These are phyloP conservation scores for Zenarchopterus dispar DNA, from an alignment of 2,797 vertebrate species.

Conservation along the genomic window DNA sequence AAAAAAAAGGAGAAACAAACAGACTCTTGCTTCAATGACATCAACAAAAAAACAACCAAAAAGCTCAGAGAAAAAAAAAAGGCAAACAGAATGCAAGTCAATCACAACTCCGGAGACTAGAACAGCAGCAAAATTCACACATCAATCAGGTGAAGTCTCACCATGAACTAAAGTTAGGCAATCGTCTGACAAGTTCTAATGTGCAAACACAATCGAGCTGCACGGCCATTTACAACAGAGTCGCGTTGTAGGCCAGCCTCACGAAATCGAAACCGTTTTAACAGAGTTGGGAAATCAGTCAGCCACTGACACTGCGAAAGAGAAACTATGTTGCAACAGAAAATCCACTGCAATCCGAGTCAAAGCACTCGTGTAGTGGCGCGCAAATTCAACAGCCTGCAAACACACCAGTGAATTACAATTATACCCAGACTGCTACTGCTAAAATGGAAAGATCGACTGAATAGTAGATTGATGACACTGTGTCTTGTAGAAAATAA, in stretches of 20 bases:
- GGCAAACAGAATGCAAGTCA: slow-evolving; percentile 5
- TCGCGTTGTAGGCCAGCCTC: not conserved
- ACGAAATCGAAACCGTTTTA: too few species aligned
- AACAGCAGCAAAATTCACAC: too few species aligned
- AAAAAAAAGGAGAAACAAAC: slow-evolving; percentile 11
- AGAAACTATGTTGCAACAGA: slow-evolving; percentile 30
- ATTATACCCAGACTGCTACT: slow-evolving; percentile 1
- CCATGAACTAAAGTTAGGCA: not conserved
- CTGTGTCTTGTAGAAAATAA: too few species aligned
- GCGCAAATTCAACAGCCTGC: slow-evolving; percentile 2
- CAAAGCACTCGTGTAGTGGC: not conserved
- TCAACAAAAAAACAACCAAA: not conserved
- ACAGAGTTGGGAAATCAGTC: slow-evolving; percentile 27
- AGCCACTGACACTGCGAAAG: slow-evolving; percentile 25
- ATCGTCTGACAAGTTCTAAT: not conserved
- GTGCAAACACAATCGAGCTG: slow-evolving; percentile 3
- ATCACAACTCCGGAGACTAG: not conserved
- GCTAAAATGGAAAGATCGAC: too few species aligned
- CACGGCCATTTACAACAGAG: slow-evolving; percentile 20
- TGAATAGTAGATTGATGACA: too few species aligned
- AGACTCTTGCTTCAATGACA: slow-evolving; percentile 10
- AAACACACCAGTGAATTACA: not conserved
- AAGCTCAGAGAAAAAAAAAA: slow-evolving; percentile 32
- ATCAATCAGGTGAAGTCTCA: not conserved
- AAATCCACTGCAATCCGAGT: slow-evolving; percentile 23